These are phyloP conservation scores for Choristoneura fumiferana DNA, from an alignment of 1,140 invertebrate species.

Conservation along the genomic window DNA sequence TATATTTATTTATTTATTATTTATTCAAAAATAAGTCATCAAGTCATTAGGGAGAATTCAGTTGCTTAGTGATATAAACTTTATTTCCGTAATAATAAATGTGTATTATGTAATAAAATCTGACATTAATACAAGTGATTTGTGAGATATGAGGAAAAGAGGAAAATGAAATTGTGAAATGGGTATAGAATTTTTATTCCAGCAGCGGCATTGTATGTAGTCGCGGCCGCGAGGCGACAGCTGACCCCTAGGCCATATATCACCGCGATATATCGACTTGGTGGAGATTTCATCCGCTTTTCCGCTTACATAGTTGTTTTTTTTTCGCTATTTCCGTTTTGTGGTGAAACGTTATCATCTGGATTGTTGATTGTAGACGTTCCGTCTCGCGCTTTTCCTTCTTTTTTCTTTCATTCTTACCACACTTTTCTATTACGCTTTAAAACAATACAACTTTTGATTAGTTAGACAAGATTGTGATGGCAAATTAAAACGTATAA, in stretches of 20 bases:
- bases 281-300: conserved; percentile 32
- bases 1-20: too few species aligned
- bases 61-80: too few species aligned
- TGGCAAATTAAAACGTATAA: too few species aligned
- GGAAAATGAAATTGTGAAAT: background rate
- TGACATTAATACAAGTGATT: too few species aligned
- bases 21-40: too few species aligned
- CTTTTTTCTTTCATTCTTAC: background rate
- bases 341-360: conserved; percentile 13
- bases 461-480: too few species aligned
- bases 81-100: too few species aligned
- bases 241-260: conserved; percentile 42
- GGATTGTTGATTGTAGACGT: background rate
- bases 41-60: too few species aligned
- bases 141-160: background rate
- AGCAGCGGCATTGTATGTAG: conserved; percentile 27
- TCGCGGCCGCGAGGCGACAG: conserved; percentile 23
- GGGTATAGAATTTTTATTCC: conserved; percentile 24
- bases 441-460: conserved; percentile 7
- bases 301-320: conserved; percentile 17
- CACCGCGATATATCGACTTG: conserved; percentile 37
- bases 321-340: conserved; percentile 9
- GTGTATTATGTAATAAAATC: too few species aligned
- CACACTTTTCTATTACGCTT: background rate
- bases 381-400: background rate